Percentiles rank a stretch among this genome's conserved stretches.
phyloP scores from a whole-genome alignment of 2,888 invertebrate species.

The Belgica antarctica region DNA sequence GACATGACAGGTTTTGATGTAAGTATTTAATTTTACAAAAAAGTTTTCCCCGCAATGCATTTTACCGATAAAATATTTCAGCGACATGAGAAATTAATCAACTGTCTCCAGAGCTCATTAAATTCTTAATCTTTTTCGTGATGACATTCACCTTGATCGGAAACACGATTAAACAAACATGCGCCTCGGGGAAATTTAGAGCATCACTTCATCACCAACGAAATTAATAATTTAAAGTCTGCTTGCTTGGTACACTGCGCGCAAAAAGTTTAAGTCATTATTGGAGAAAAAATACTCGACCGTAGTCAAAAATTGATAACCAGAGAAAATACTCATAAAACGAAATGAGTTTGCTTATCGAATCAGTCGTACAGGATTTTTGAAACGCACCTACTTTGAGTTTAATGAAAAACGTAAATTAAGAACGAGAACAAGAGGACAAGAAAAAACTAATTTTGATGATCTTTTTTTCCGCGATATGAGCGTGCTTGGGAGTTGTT shows the following conservation, averaged over 20 bases:
- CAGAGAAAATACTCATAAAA: no score
- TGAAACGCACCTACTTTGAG: no score
- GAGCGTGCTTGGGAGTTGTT: not conserved
- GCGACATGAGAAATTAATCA: no score
- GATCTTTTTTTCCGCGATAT: constrained; percentile 13
- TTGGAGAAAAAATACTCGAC: no score
- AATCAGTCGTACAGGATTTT: no score
- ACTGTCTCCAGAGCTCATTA: no score
- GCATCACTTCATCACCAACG: constrained; percentile 28
- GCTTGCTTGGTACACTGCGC: no score
- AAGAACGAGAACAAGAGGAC: not conserved
- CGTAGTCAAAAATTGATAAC: no score
- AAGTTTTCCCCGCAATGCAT: not conserved
- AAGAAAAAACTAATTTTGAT: constrained; percentile 39
- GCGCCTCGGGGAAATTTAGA: constrained; percentile 17
- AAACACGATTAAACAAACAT: constrained; percentile 43
- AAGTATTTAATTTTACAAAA: not conserved
- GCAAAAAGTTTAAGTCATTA: no score
- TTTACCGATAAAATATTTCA: no score
- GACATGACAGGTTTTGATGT: constrained; percentile 1
- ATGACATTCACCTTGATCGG: constrained; percentile 19
- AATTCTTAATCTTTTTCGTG: not conserved
- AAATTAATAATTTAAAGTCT: no score
- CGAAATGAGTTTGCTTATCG: no score
- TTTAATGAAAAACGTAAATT: constrained; percentile 19